phyloP scores from a whole-genome alignment of 2,797 vertebrate genomes.

The Acanthurus leucopareius region DNA sequence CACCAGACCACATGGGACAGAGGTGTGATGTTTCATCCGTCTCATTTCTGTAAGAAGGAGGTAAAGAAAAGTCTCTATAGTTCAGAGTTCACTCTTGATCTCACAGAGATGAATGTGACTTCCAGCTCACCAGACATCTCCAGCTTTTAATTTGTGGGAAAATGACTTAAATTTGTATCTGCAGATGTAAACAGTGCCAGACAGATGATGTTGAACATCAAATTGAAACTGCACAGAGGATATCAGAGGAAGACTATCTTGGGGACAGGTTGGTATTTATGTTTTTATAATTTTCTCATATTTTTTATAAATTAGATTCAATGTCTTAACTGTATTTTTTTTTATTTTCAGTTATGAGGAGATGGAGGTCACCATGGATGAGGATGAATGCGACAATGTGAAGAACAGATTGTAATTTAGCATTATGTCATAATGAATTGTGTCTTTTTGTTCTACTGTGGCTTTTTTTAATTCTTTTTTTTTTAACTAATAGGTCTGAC shows the following conservation, averaged over 20 bases:
- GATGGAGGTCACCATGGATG: slow-evolving; percentile 27
- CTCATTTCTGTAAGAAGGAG: too few species aligned
- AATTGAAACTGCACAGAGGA: background rate
- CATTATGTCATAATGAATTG: background rate
- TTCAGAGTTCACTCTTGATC: too few species aligned
- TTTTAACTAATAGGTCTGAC: slow-evolving; percentile 1
- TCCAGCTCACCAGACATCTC: too few species aligned
- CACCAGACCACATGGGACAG: too few species aligned
- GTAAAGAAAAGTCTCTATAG: too few species aligned
- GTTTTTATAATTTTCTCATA: background rate
- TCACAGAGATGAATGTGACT: too few species aligned
- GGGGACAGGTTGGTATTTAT: slow-evolving; percentile 11
- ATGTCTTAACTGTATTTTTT: background rate
- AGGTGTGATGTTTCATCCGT: too few species aligned
- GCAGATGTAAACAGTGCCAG: too few species aligned
- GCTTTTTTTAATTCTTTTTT: background rate
- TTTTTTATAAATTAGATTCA: background rate
- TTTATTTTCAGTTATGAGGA: slow-evolving; percentile 29
- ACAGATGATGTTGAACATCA: background rate
- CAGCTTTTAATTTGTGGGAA: too few species aligned
- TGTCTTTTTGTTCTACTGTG: background rate
- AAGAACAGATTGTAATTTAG: slow-evolving; percentile 27
- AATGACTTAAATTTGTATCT: too few species aligned
- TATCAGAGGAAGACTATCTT: slow-evolving; percentile 2
- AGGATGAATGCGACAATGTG: slow-evolving; percentile 4